These are phyloP conservation scores for Ashinkailepas kermadecensis DNA, from an alignment of 2,888 invertebrate genomes.

Conservation along the genomic window DNA sequence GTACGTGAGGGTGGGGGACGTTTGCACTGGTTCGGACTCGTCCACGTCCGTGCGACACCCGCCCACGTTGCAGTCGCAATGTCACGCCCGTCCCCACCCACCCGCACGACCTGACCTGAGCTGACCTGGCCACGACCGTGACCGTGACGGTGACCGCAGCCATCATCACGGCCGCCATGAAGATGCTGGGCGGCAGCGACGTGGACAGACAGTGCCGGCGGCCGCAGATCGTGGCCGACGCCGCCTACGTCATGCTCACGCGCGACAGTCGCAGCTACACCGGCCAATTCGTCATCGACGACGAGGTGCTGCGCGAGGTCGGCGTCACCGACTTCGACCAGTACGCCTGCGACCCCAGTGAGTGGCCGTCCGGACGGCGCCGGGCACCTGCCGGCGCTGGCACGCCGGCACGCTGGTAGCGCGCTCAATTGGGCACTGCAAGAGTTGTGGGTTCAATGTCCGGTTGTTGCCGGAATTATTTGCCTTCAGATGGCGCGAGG, in stretches of 20 bases:
- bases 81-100: too few species aligned
- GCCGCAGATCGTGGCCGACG: conserved; percentile 80
- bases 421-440: too few species aligned
- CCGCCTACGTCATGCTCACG: conserved; percentile 72
- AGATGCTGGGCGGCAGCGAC: conserved; percentile 61
- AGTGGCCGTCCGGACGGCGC: conserved; percentile 30
- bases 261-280: conserved; percentile 38
- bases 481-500: too few species aligned
- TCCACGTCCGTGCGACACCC: too few species aligned
- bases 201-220: conserved; percentile 60
- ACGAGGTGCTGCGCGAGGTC: conserved; percentile 66
- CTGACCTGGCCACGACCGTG: too few species aligned
- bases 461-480: too few species aligned
- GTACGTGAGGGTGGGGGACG: too few species aligned
- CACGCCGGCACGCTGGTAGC: background rate
- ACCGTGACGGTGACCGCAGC: conserved; percentile 47
- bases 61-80: too few species aligned
- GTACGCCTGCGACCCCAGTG: conserved; percentile 76
- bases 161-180: conserved; percentile 87
- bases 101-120: too few species aligned
- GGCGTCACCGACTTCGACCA: conserved; percentile 76
- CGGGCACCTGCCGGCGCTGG: background rate
- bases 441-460: too few species aligned
- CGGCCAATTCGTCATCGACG: conserved; percentile 84
- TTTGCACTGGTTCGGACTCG: too few species aligned